These are phyloP conservation scores for Marcusenius ussheri DNA, from an alignment of 2,113 vertebrate species.

Conservation along the genomic window DNA sequence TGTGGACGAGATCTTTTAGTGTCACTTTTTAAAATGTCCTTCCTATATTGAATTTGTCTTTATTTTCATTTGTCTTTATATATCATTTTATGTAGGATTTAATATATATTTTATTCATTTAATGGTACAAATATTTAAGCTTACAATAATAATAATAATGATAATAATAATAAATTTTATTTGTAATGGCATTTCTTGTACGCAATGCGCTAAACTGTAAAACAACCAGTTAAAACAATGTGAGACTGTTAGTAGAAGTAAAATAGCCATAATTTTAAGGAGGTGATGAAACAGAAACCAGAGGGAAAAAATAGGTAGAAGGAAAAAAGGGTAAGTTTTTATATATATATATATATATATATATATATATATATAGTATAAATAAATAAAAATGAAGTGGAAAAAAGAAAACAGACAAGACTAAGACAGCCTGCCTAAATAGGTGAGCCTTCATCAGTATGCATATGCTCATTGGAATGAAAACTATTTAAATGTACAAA, in stretches of 20 bases:
- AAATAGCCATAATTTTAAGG: background rate
- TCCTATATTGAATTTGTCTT: slow-evolving; percentile 1
- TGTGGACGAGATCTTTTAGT: background rate
- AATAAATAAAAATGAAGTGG: background rate
- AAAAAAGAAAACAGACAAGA: background rate
- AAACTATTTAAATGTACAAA: background rate
- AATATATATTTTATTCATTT: background rate
- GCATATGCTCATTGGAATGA: background rate
- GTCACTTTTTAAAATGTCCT: background rate
- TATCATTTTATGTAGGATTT: slow-evolving; percentile 10
- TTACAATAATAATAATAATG: background rate
- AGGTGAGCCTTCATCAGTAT: background rate
- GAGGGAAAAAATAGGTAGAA: background rate
- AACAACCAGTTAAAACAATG: background rate
- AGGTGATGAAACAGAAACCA: background rate
- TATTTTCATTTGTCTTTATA: background rate
- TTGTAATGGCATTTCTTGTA: background rate
- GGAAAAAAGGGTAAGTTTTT: background rate
- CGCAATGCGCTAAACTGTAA: background rate
- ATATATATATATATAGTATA: too few relatives aligned
- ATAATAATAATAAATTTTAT: background rate
- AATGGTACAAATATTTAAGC: background rate
- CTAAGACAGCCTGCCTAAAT: background rate
- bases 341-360: background rate
- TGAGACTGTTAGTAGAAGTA: background rate